Evolutionary conservation across 2,113 vertebrate genomes (phyloP).

Genomic region (Pyrgilauda ruficollis): DNA sequence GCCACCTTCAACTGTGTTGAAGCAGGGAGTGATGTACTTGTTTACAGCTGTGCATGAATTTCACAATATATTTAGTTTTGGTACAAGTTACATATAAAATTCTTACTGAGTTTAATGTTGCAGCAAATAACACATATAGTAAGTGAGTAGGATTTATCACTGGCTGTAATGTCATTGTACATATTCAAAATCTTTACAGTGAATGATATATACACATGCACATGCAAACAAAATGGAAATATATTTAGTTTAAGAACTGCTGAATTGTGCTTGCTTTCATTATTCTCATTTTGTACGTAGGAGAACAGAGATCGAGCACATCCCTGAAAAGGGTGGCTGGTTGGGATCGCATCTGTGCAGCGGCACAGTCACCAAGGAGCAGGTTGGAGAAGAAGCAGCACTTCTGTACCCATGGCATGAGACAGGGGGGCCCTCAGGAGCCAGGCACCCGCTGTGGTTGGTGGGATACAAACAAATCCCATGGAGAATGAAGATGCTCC

Average conservation of each 20-base stretch:
- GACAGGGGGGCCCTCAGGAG: background rate
- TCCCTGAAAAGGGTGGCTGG: background rate
- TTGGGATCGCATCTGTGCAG: background rate
- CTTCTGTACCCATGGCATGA: background rate
- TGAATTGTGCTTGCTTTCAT: constrained; percentile 54
- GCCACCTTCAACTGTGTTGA: constrained; percentile 1
- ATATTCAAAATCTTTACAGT: constrained; percentile 23
- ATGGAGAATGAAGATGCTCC: background rate
- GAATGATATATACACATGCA: constrained; percentile 31
- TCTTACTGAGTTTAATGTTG: constrained; percentile 64
- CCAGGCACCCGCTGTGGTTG: background rate
- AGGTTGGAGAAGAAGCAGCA: background rate
- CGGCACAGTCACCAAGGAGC: background rate
- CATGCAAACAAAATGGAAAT: constrained; percentile 54
- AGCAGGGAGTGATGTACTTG: constrained; percentile 31
- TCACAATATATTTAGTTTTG: constrained; percentile 61
- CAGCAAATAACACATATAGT: constrained; percentile 65
- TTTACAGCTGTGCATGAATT: constrained; percentile 63
- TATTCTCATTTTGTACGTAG: constrained; percentile 49
- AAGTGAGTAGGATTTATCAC: constrained; percentile 67
- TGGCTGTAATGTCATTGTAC: constrained; percentile 23
- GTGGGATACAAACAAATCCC: background rate
- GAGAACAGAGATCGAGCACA: constrained; percentile 43
- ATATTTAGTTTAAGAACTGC: constrained; percentile 63
- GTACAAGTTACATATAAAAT: constrained; percentile 64